Base-by-base conservation (phyloP, 2,113 vertebrate species). In the Rana temporaria region DNA sequence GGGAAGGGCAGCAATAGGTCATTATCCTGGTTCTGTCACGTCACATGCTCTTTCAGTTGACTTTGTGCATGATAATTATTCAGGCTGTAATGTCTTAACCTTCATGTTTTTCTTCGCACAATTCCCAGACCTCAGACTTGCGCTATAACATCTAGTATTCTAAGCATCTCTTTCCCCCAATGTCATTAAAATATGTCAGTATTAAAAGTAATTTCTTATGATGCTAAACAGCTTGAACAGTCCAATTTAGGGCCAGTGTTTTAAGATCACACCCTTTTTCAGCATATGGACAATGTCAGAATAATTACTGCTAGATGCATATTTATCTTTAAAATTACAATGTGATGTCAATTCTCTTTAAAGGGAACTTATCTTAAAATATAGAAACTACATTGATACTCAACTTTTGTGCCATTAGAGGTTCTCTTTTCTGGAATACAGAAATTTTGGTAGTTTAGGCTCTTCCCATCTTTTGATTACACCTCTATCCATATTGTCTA, bases 151-250 rank as follows among this genome's bases (percentile, higher is more conserved):
- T 34, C 22, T 32, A 67, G 65, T 32, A 34, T 38, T 34, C 14
- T 38, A n/a, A 11, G 24, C 65, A 67, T 67, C 65, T 3, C 62
- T 32, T 38, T 12, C 9, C 42, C 68, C 68, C 20, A 8, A 73
- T 52, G 52, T 73, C 70, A 57, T 73, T 73, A 73, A 73, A 73
- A 17, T 32, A 6, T 73, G 52, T 57, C 70, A 57, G 22, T 30
- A 26, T 73, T 19, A 56, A 73, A 57, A 57, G 53, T 26, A 26
- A 71, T 53, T 55, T 71, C 69, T 57, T 55, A 2, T 8, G 11
- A 22, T 15, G n/a, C 7, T 73, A 18, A 57, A 73, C 22, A 26
- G 26, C 7, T 71, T 57, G 30, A 57, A 26, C 6, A 48, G 34
- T 69, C 8, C 42, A 69, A 69, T n/a, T 48, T 52, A 69, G 30